phyloP scores from a whole-genome alignment of 2,888 invertebrate species.

The Harpalus rufipes region DNA sequence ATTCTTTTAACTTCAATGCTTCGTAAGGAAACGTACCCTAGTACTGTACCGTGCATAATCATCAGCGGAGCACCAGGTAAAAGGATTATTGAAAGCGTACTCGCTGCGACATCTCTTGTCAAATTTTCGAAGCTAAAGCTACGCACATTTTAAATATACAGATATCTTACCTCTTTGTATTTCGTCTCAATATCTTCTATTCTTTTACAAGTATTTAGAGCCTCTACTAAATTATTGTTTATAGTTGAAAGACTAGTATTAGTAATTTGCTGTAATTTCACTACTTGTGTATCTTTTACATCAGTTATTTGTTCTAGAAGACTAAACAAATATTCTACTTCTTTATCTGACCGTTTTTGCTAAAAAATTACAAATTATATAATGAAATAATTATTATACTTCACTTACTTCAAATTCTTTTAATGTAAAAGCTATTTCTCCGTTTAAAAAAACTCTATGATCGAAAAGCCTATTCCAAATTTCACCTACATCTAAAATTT shows the following conservation, averaged over 20 bases:
- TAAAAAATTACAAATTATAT: slow-evolving; percentile 74
- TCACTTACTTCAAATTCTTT: slow-evolving; percentile 90
- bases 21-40: no score
- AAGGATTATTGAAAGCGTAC: no score
- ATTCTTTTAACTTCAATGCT: no score
- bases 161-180: slow-evolving; percentile 78
- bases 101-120: neutral
- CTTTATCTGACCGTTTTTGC: slow-evolving; percentile 88
- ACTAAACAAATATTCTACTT: slow-evolving; percentile 88
- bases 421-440: slow-evolving; percentile 90
- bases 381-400: slow-evolving; percentile 30
- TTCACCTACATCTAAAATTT: slow-evolving; percentile 86
- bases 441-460: slow-evolving; percentile 90
- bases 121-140: neutral
- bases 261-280: slow-evolving; percentile 82
- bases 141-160: slow-evolving; percentile 21
- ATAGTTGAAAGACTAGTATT: slow-evolving; percentile 82
- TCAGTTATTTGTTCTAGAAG: slow-evolving; percentile 88
- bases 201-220: slow-evolving; percentile 81
- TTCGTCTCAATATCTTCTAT: slow-evolving; percentile 82
- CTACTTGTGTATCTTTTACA: slow-evolving; percentile 86
- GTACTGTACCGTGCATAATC: no score
- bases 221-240: slow-evolving; percentile 83
- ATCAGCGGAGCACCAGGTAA: no score
- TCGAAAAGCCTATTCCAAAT: slow-evolving; percentile 92